These are phyloP conservation scores for Phrixothrix hirtus DNA, from an alignment of 2,888 invertebrate species.

Conservation along the genomic window DNA sequence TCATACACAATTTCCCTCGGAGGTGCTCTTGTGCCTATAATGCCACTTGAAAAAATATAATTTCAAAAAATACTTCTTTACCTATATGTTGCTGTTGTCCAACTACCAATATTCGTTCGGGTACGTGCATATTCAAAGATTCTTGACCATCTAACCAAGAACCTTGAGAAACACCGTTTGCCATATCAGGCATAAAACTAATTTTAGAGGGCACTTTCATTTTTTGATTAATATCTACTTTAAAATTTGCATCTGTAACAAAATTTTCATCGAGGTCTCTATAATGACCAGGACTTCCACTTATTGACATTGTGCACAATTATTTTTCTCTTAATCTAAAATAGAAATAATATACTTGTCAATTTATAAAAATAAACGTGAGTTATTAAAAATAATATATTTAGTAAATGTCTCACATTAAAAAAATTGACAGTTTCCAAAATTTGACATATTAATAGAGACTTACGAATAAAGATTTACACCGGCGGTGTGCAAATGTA, in stretches of 20 bases:
- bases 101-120: slow-evolving; percentile 87
- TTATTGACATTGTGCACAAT: background rate
- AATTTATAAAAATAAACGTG: too few relatives aligned
- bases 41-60: too few relatives aligned
- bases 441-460: background rate
- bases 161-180: slow-evolving; percentile 64
- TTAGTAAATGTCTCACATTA: too few relatives aligned
- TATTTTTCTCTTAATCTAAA: too few relatives aligned
- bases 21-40: slow-evolving; percentile 76
- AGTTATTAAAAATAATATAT: too few relatives aligned
- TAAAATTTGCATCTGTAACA: slow-evolving; percentile 64
- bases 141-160: slow-evolving; percentile 68
- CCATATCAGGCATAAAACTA: slow-evolving; percentile 70
- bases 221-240: slow-evolving; percentile 76
- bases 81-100: slow-evolving; percentile 75
- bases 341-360: too few relatives aligned
- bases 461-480: too few relatives aligned
- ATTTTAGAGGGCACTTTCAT: slow-evolving; percentile 83
- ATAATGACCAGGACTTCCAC: slow-evolving; percentile 62
- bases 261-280: slow-evolving; percentile 68
- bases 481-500: too few relatives aligned
- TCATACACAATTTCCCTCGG: slow-evolving; percentile 85
- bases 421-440: background rate
- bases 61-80: slow-evolving; percentile 47
- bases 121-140: slow-evolving; percentile 89